Evolutionary conservation across 2,888 invertebrate species (phyloP).

Genomic region (Cheilosia urbana): DNA sequence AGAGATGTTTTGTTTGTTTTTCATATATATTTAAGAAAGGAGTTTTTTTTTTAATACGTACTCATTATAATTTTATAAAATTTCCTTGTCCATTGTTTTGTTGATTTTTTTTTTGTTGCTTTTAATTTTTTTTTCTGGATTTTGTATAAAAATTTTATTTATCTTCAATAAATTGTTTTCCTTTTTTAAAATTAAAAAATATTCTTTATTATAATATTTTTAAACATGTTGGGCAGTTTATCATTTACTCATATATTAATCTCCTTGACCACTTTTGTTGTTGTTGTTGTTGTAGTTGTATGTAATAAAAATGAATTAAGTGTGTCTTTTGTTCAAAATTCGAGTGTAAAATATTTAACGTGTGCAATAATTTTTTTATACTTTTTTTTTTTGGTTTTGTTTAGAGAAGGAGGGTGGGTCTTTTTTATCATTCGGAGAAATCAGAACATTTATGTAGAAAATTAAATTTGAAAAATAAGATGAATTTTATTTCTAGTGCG

Average conservation of each 20-base stretch:
- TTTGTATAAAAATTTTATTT: constrained; percentile 73
- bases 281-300: constrained; percentile 54
- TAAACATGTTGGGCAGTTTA: constrained; percentile 74
- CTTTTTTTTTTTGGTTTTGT: constrained; percentile 10
- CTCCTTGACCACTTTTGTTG: constrained; percentile 56
- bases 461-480: constrained; percentile 42
- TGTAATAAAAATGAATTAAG: constrained; percentile 66
- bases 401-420: constrained; percentile 67
- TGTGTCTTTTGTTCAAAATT: constrained; percentile 65
- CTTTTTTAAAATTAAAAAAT: constrained; percentile 65
- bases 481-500: constrained; percentile 62
- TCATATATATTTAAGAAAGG: constrained; percentile 41
- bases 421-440: constrained; percentile 62
- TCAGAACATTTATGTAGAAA: constrained; percentile 59
- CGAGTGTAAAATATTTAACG: constrained; percentile 73
- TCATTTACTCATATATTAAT: constrained; percentile 67
- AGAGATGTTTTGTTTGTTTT: constrained; percentile 41
- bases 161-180: constrained; percentile 56
- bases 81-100: constrained; percentile 63
- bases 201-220: constrained; percentile 63
- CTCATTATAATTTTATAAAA: constrained; percentile 65
- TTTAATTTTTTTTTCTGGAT: constrained; percentile 59
- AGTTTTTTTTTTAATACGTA: constrained; percentile 38
- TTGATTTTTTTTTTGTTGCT: constrained; percentile 28
- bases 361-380: constrained; percentile 62